Base-by-base conservation (phyloP, 1,140 invertebrate species). In the Sminthurides bifidus region DNA sequence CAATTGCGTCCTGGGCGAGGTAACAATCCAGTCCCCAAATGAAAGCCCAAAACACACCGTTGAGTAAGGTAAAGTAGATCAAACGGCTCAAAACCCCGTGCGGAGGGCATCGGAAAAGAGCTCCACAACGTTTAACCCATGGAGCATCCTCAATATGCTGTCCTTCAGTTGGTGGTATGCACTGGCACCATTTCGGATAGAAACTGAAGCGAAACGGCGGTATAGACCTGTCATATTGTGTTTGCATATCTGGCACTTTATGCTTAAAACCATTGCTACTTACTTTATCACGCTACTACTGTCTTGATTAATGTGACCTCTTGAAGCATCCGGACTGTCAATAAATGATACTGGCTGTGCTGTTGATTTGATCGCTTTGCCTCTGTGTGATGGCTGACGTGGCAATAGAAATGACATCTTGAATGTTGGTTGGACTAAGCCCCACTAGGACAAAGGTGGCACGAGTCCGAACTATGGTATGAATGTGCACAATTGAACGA, bases 1-100 rank as follows among this genome's bases (percentile, higher is more conserved):
- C 45, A 43, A 64, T 54, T 0, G 58, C 56, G 21, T 59, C 61
- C 38, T 30, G 3, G n/a, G 38, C 46, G n/a, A n/a, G 38, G 37
- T 24, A 31, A 17, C n/a, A 46, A 54, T 51, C 29, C 33, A 52
- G 21, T 14, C 0, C 3, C 21, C 21, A 60, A 4, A 48, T 10
- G 17, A 60, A 21, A 5, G 41, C 12, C 58, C 52, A 58, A 3
- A 45, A 17, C 1, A 46, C 5, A 4, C 37, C 26, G 12, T 29
- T 14, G 12, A 52, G 1, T 21, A 40, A 3, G n/a, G 52, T 17
- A n/a, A 57, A 54, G 10, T 27, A 26, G 0, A 60, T 12, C 15
- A 64, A 37, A 26, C 59, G 38, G 37, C 50, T 52, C 49, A 59
- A 33, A 35, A 40, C 17, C 14, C 55, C 55, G 2, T n/a, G 8